Conservation (phyloP, 2,888 invertebrate species). For the Seira sanloemensis region DNA sequence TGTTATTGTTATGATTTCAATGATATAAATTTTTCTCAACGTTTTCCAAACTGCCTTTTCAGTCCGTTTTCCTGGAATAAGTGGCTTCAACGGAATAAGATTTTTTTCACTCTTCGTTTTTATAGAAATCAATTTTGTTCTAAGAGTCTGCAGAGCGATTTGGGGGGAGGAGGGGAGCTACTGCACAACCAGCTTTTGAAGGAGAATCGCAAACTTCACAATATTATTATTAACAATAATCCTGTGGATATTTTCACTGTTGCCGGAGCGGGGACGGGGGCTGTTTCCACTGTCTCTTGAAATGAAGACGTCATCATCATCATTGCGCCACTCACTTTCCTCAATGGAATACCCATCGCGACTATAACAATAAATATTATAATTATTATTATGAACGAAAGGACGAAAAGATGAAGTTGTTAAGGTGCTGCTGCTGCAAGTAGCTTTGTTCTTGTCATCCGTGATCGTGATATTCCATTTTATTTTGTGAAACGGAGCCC, state of each 20-base stretch:
- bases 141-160: not conserved
- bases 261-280: not conserved
- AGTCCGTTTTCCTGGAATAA: conserved; percentile 6
- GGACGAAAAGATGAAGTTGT: conserved; percentile 37
- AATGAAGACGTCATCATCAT: no score
- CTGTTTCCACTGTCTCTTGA: not conserved
- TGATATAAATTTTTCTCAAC: not conserved
- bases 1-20: conserved; percentile 51
- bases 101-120: not conserved
- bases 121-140: conserved; percentile 41
- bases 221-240: conserved; percentile 4
- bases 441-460: conserved; percentile 66
- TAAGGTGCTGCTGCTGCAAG: not conserved
- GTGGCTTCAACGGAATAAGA: not conserved
- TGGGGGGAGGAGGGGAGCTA: not conserved
- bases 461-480: conserved; percentile 74
- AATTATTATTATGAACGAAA: conserved; percentile 34
- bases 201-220: not conserved
- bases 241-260: not conserved
- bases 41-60: no score
- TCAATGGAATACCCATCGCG: conserved; percentile 29
- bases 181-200: not conserved
- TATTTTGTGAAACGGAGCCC: conserved; percentile 60
- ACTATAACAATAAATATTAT: conserved; percentile 30
- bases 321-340: no score